Evolutionary conservation across 2,797 vertebrate genomes (phyloP), one percentile per base, ranked within the genome.

Genomic region (Cirrhinus molitorella): DNA sequence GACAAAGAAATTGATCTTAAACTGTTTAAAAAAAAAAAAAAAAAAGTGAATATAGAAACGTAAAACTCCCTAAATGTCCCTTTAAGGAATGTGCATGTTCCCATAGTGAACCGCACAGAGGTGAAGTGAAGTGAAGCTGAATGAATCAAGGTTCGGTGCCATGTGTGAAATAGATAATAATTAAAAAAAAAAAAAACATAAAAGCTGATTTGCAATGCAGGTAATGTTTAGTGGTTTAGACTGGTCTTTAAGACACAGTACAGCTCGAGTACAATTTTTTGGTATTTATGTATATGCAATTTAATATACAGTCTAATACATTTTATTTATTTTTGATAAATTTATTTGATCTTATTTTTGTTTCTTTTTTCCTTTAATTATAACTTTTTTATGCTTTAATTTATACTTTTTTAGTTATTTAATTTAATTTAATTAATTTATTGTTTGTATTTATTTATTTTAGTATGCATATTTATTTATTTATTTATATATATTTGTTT

Each of bases 1-100:
- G 23, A 37, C 34, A n/a, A n/a, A 71, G 31, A 21, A 5, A 25
- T 5, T 0, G 17, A 77, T 63, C 14, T 45, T 31, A 63, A 61
- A 28, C 16, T 9, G 40, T 61, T 59, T 43, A 1, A 5, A 59
- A n/a, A 17, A 19, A 1, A 5, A 59, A n/a, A 17, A 19, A 45
- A 40, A n/a, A 21, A 25, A 25, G 53, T 40, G 74, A 23, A 34
- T 10, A 23, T 7, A 59, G 16, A 59, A 49, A 45, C 67, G 13
- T 40, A 61, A 61, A 81, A 47, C 2, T 16, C 28, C 45, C 45
- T 61, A 13, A 79, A 67, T 63, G 40, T 67, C 49, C 47, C 78
- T 55, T 80, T 25, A 70, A 80, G 66, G 23, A 45, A 57, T 45
- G 51, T 80, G 37, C 34, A 70, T 80, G 78, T 37, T 40, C 21